A percentile compares a stretch with the other conserved stretches of the same genome.
Conservation (phyloP, 2,797 vertebrate species). For the Rhodeus uyekii region DNA sequence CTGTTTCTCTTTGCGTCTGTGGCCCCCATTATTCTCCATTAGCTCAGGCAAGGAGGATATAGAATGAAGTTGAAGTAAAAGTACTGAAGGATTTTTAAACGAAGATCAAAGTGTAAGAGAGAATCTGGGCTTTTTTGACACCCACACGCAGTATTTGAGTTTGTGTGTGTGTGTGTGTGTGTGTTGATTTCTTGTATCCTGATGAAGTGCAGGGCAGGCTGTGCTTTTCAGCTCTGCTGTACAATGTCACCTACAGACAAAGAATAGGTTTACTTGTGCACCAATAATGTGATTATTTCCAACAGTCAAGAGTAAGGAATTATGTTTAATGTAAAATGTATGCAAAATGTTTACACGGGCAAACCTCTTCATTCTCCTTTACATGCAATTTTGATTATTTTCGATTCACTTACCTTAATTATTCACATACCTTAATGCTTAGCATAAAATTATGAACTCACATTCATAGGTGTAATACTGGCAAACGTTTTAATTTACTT, state of each 20-base stretch:
- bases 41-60: neutral
- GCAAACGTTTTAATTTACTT: neutral
- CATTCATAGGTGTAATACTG: neutral
- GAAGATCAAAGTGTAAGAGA: neutral
- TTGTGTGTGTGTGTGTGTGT: conserved; percentile 8
- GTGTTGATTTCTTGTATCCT: neutral
- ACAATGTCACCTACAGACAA: conserved; percentile 16
- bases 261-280: neutral
- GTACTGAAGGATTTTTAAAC: conserved; percentile 1
- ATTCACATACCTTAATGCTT: neutral
- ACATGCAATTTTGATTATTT: neutral
- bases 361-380: neutral
- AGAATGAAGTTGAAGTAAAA: neutral
- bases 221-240: conserved; percentile 25
- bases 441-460: neutral
- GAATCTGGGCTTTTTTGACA: conserved; percentile 10
- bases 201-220: neutral
- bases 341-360: neutral
- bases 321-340: too few species aligned
- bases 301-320: neutral
- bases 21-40: neutral
- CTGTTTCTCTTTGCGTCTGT: neutral
- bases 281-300: neutral
- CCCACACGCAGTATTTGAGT: neutral
- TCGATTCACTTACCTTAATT: neutral